Evolutionary conservation across 2,797 vertebrate species (phyloP).

Genomic region (Lagorchestes hirsutus): DNA sequence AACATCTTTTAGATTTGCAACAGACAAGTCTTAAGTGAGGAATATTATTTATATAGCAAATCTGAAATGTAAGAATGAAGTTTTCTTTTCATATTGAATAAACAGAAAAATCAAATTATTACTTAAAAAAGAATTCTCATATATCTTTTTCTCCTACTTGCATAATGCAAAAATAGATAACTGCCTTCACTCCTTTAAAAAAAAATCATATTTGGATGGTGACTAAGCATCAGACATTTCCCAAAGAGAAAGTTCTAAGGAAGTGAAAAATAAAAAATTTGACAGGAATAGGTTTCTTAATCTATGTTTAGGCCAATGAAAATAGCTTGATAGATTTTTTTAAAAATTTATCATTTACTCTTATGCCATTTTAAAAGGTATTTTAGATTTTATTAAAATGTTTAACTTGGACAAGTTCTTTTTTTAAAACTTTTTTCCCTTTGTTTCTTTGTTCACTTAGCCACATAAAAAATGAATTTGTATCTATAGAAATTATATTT

Average conservation of each 20-base stretch:
- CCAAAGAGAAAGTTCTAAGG: slow-evolving; percentile 57
- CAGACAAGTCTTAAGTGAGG: slow-evolving; percentile 58
- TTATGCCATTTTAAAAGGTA: slow-evolving; percentile 38
- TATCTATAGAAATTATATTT: slow-evolving; percentile 24
- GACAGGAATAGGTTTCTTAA: slow-evolving; percentile 42
- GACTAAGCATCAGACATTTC: slow-evolving; percentile 74
- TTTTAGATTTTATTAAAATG: slow-evolving; percentile 40
- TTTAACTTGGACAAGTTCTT: slow-evolving; percentile 45
- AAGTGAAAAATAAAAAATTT: slow-evolving; percentile 55
- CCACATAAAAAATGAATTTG: background rate
- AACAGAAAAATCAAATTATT: slow-evolving; percentile 74
- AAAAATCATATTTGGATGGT: slow-evolving; percentile 70
- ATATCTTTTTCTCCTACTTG: slow-evolving; percentile 69
- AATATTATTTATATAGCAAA: slow-evolving; percentile 60
- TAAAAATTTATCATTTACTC: slow-evolving; percentile 41
- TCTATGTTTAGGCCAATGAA: slow-evolving; percentile 39
- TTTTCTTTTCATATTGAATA: slow-evolving; percentile 72
- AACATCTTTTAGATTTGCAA: slow-evolving; percentile 56
- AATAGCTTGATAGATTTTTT: slow-evolving; percentile 47
- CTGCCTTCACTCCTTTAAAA: slow-evolving; percentile 64
- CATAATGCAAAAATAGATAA: slow-evolving; percentile 76
- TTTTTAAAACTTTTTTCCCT: slow-evolving; percentile 41
- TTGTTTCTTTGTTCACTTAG: background rate
- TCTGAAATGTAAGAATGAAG: slow-evolving; percentile 67
- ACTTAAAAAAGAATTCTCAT: slow-evolving; percentile 71